A percentile compares a stretch with the other conserved stretches of the same genome.
phyloP scores from a whole-genome alignment of 2,888 invertebrate species.

The Incurvaria masculella region DNA sequence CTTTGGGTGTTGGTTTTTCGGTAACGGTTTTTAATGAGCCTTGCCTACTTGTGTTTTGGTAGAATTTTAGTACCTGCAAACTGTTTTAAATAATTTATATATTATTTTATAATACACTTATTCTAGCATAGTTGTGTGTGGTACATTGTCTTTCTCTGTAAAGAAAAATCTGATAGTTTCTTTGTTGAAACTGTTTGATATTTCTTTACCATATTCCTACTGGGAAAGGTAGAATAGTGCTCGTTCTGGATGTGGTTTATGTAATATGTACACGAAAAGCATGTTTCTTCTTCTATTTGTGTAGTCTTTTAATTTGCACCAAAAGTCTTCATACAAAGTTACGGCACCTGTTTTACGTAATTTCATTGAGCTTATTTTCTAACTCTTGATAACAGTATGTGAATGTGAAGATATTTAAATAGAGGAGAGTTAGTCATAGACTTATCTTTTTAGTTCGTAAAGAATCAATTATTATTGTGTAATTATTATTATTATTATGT shows the following conservation, averaged over 20 bases:
- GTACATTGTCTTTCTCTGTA: background rate
- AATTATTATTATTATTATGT: background rate
- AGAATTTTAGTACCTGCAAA: no score
- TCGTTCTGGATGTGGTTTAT: background rate
- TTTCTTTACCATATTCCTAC: background rate
- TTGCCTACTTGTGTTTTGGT: no score
- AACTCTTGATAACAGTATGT: no score
- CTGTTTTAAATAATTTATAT: no score
- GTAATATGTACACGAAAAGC: background rate
- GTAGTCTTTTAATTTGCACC: background rate
- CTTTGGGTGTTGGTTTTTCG: no score
- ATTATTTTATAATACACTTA: no score
- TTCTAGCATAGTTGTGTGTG: no score
- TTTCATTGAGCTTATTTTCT: no score
- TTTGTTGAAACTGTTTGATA: background rate
- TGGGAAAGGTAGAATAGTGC: background rate
- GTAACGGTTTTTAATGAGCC: no score
- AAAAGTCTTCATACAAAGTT: background rate
- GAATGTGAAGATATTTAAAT: no score
- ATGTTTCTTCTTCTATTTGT: background rate
- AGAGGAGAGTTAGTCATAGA: no score
- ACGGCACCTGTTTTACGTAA: background rate
- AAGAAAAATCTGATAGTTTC: background rate
- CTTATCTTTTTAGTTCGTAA: background rate
- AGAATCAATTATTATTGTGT: background rate